Evolutionary conservation across 2,888 invertebrate species (phyloP), one percentile per base, ranked within the genome.

Genomic region (Dolichopus griseipennis): DNA sequence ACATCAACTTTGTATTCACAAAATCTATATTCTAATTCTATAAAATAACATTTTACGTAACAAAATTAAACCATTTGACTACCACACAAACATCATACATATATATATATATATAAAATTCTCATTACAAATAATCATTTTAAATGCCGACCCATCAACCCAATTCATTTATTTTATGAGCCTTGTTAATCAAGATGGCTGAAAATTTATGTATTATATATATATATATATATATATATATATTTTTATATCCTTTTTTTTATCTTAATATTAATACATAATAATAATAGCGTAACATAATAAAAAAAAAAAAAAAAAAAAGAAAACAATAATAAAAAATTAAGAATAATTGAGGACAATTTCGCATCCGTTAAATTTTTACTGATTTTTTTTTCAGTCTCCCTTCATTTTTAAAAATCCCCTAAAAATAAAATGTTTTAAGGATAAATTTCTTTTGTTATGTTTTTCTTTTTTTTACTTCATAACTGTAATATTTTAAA

Each of bases 161-260:
- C 71, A 71, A 71, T 71, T 71, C 71, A 71, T 71, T 71, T 71
- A 71, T 69, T 71, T 71, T 71, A 71, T 71, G 67, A 68, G 64
- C 63, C 43, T 69, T 71, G 71, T 65, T 70, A 70, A 71, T 71
- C 71, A 71, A 71, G 71, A 71, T 71, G 71, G 71, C 71, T 71
- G 71, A 71, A 71, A 67, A 69, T n/a, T n/a, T n/a, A 71, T 4
- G 5, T 27, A 27, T n/a, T 27, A 27, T 27, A 27, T 27, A 5
- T 27, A 27, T 27, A 27, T 27, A 27, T 5, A 27, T 27, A 27
- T 27, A 27, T 27, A 27, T 27, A 27, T 27, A 27, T 27, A 27
- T 27, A 4, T 4, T 27, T 27, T 4, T 27, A 71, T 66, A 71
- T 67, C 66, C 69, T 18, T 52, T 52, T 52, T 52, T 52, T 52